A percentile compares a stretch with the other conserved stretches of the same genome.
phyloP scores from a whole-genome alignment of 2,888 invertebrate species.

The Phortica okadai region DNA sequence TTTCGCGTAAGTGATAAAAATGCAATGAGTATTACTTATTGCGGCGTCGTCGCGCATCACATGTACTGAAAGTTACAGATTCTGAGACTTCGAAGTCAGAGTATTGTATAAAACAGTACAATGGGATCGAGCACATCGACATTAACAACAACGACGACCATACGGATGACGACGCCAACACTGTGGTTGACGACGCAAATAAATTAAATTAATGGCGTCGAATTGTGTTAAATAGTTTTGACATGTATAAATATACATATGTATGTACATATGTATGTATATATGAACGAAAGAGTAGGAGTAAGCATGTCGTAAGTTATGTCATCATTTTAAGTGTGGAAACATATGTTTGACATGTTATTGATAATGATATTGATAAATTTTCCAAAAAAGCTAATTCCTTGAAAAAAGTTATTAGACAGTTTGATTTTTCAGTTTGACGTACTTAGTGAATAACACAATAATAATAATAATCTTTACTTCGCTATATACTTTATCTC shows the following conservation, averaged over 20 bases:
- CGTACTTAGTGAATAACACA: too few species aligned
- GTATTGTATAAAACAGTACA: neutral
- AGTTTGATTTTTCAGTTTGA: too few species aligned
- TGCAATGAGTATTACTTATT: conserved; percentile 60
- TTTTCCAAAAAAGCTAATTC: too few species aligned
- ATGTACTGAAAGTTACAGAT: neutral
- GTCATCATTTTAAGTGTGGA: neutral
- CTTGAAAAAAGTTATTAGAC: too few species aligned
- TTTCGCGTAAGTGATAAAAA: conserved; percentile 69
- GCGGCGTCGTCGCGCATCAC: conserved; percentile 20
- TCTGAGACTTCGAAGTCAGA: neutral
- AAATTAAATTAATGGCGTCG: conserved; percentile 64
- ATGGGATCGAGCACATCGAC: conserved; percentile 34
- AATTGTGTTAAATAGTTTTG: conserved; percentile 58
- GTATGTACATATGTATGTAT: neutral
- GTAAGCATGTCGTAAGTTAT: neutral
- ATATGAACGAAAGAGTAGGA: conserved; percentile 7
- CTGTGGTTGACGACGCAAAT: conserved; percentile 50
- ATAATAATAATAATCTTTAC: too few species aligned
- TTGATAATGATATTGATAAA: too few species aligned
- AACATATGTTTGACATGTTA: neutral
- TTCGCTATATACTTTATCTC: too few species aligned
- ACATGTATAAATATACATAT: conserved; percentile 51
- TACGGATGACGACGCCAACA: conserved; percentile 29
- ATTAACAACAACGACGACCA: conserved; percentile 35